Evolutionary conservation across 1,140 invertebrate species (phyloP), one percentile per base, ranked within the genome.

Genomic region (Brachionus koreanus): DNA sequence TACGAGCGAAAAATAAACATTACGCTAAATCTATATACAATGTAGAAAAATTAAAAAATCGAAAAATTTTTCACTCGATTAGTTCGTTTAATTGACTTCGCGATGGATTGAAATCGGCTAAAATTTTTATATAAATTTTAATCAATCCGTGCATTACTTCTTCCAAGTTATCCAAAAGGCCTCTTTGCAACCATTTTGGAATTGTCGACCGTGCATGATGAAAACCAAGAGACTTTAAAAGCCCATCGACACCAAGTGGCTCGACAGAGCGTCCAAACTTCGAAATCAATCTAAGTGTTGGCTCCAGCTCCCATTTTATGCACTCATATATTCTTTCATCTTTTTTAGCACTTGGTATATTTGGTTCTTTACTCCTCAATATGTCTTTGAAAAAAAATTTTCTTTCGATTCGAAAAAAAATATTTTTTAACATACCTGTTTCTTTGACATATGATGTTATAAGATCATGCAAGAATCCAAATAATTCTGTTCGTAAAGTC

Each of bases 101-200:
- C 5, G 65, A 69, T 42, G 76, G 61, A 42, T 79, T 65, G 29
- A 42, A 79, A 39, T 79, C 76, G 19, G 76, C 57, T 37, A 79
- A 65, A 23, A 79, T 39, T 61, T 79, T 79, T 10, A 61, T 10
- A 16, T 79, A 79, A 25, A 79, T 16, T 61, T 79, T 79, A 12
- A 79, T 79, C 4, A 79, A 16, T 37, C 61, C 39, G 4, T 67
- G 65, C 42, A 82, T 67, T n/a, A 82, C 35, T 35, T 82, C 79
- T 12, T 82, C 43, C 13, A 69, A n/a, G 13, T 67, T 82, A 19
- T 99, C 97, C 92, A 98, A 95, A 84, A 96, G 94, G 29, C 96
- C 96, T 82, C 97, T 90, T 89, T 99, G 97, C 89, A 98, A 92
- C 95, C 97, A 98, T 89, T 99, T 99, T 19, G 97, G 97, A 87